Conservation (phyloP, 2,888 invertebrate genomes). For the Apamea epomidion region DNA sequence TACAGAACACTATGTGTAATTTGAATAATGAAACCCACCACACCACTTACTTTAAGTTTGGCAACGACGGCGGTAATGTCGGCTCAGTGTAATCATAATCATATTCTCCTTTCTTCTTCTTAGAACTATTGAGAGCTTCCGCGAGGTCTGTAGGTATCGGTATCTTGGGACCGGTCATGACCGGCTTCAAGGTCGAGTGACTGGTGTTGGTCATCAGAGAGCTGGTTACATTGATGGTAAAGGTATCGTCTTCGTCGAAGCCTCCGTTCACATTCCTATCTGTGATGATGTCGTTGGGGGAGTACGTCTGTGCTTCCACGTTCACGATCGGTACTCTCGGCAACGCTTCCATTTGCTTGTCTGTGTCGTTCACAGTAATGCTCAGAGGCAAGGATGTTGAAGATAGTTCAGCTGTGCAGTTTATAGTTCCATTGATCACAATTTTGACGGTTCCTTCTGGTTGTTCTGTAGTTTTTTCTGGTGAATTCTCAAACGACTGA, state of each 20-base stretch:
- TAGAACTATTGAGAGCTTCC: conserved; percentile 87
- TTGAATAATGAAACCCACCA: neutral
- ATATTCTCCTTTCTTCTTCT: conserved; percentile 91
- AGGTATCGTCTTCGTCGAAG: conserved; percentile 88
- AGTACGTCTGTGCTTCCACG: conserved; percentile 80
- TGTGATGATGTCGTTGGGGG: conserved; percentile 85
- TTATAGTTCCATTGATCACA: conserved; percentile 86
- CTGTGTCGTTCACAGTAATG: conserved; percentile 74
- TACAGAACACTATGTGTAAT: neutral
- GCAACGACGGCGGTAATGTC: conserved; percentile 95
- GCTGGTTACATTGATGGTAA: conserved; percentile 91
- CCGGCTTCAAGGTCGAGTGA: conserved; percentile 70
- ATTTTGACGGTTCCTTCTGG: conserved; percentile 83
- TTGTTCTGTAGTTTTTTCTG: conserved; percentile 75
- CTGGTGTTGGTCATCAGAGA: conserved; percentile 86
- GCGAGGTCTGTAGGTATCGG: conserved; percentile 80
- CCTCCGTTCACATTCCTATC: conserved; percentile 78
- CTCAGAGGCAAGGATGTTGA: conserved; percentile 83
- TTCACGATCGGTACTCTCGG: conserved; percentile 79
- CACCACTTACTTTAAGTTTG: conserved; percentile 92
- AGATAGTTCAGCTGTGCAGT: conserved; percentile 86
- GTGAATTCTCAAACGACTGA: conserved; percentile 46
- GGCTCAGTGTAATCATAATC: conserved; percentile 93
- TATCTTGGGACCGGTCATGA: conserved; percentile 72
- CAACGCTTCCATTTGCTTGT: conserved; percentile 73